Evolutionary conservation across 1,140 invertebrate species (phyloP), one percentile per base, ranked within the genome.

Genomic region (Panulirus ornatus): DNA sequence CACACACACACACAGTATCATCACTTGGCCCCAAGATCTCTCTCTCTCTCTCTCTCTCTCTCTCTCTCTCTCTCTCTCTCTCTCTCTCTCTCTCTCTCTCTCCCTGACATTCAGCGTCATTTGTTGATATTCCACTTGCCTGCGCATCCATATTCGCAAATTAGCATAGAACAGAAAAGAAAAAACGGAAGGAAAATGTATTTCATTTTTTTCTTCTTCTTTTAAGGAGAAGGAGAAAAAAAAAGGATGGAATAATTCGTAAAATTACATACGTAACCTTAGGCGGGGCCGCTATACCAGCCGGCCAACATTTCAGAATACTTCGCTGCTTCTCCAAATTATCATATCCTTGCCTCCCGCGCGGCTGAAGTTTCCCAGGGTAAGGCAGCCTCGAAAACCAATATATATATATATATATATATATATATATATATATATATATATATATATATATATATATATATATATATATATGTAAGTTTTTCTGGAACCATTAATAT

Each of bases 81-180:
- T 14, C 47, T 9, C 8, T 14, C 14, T 44, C 73, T 47, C 70
- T 9, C 42, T 40, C 66, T 51, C 44, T 75, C 84, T 30, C 36
- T 16, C 84, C 38, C 42, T 30, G 22, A 14, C 36, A 34, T 63
- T 34, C 66, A 27, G n/a, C 54, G 34, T 83, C 70, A 81, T 75
- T 63, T 89, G 79, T 84, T 89, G 87, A 84, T 70, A 44, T 83
- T 89, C 87, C 87, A 73, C 87, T 89, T 51, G 81, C 44, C 47
- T 84, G 79, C 30, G 38, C 87, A 51, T 89, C 87, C 81, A 89
- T 89, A 89, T 83, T 89, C 71, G 87, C 87, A 89, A 89, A 89
- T 89, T 89, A 89, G 79, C 87, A 83, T 89, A 89, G 71, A 83
- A 70, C 30, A 76, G 66, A 63, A 73, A 75, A 54, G 70, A 89